Percentiles rank a stretch among this genome's conserved stretches.
phyloP scores from a whole-genome alignment of 2,888 invertebrate species.

The Maniola hyperantus region DNA sequence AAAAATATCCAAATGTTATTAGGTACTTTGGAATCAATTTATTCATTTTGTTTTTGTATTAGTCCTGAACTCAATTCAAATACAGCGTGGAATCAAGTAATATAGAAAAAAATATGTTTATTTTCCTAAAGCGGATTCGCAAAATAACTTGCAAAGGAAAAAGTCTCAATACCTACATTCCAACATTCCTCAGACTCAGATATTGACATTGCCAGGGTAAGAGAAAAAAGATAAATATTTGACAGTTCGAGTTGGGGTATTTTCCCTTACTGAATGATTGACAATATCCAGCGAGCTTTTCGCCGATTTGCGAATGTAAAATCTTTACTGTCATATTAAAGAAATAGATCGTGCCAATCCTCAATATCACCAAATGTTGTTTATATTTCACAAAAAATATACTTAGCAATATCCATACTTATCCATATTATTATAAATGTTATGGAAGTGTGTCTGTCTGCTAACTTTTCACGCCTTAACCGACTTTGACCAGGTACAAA shows the following conservation, averaged over 20 bases:
- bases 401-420: conserved; percentile 14
- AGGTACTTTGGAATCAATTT: conserved; percentile 37
- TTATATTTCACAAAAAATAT: conserved; percentile 29
- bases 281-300: conserved; percentile 50
- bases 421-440: no score
- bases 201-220: conserved; percentile 64
- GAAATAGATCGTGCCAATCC: conserved; percentile 35
- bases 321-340: conserved; percentile 39
- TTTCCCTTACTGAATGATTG: conserved; percentile 59
- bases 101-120: conserved; percentile 48
- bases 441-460: no score
- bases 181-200: conserved; percentile 53
- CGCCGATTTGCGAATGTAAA: conserved; percentile 48
- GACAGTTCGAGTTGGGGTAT: conserved; percentile 62
- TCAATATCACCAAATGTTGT: conserved; percentile 27
- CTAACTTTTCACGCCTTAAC: no score
- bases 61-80: conserved; percentile 59
- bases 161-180: conserved; percentile 63
- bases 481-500: no score
- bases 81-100: conserved; percentile 26
- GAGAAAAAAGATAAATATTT: conserved; percentile 59
- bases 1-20: not conserved
- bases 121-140: conserved; percentile 57
- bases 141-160: conserved; percentile 56
- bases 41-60: conserved; percentile 38